A percentile compares a stretch with the other conserved stretches of the same genome.
Conservation (phyloP, 2,113 vertebrate species). For the Nansenia antarctica region DNA sequence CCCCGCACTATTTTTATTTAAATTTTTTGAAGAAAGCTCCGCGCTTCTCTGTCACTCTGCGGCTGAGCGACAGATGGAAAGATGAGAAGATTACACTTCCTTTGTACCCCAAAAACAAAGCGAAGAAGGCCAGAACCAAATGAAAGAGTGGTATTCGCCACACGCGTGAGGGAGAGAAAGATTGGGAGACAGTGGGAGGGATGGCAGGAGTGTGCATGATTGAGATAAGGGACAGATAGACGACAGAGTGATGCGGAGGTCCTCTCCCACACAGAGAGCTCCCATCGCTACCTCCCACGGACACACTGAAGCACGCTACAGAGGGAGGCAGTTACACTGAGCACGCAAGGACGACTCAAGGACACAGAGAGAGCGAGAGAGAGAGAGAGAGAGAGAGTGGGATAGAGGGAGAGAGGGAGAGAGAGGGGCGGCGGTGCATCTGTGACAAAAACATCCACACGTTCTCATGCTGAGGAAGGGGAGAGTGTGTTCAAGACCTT, state of each 20-base stretch:
- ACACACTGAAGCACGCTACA: conserved; percentile 51
- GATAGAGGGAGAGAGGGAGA: neutral
- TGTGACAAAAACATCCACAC: neutral
- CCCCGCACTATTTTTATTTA: neutral
- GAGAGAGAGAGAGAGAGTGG: neutral
- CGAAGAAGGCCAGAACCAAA: conserved; percentile 32
- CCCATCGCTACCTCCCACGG: conserved; percentile 57
- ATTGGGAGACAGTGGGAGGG: conserved; percentile 43
- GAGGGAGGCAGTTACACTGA: conserved; percentile 34
- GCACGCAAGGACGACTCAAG: conserved; percentile 70
- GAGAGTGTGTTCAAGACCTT: conserved; percentile 20
- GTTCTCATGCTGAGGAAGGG: conserved; percentile 4
- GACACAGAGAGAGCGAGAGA: conserved; percentile 32
- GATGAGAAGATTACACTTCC: conserved; percentile 26
- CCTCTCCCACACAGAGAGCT: conserved; percentile 60
- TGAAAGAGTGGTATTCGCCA: conserved; percentile 44
- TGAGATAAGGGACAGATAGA: conserved; percentile 65
- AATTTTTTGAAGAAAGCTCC: neutral
- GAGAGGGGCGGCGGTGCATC: neutral
- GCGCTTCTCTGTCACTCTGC: conserved; percentile 47
- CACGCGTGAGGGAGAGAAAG: conserved; percentile 29
- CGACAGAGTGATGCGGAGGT: conserved; percentile 49
- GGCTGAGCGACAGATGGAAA: conserved; percentile 45
- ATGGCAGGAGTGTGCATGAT: conserved; percentile 56
- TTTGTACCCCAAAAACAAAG: conserved; percentile 54